phyloP scores from a whole-genome alignment of 1,140 invertebrate genomes.

The Gerris buenoi region DNA sequence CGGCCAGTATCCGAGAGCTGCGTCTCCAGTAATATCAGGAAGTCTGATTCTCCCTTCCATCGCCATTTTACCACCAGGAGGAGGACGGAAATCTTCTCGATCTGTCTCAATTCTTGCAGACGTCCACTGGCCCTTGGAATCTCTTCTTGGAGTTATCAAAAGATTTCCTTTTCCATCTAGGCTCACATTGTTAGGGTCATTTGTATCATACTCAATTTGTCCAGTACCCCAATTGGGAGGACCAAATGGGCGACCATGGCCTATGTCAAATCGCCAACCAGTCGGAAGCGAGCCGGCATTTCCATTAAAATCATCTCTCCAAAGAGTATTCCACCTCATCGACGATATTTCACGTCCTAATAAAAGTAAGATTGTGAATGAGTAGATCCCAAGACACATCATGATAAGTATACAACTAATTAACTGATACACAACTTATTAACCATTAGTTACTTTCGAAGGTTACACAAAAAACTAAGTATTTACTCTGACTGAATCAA shows the following conservation, averaged over 20 bases:
- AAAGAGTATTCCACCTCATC: not conserved
- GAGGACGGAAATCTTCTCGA: not conserved
- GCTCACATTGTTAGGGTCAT: not conserved
- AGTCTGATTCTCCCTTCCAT: not conserved
- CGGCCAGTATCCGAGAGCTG: not conserved
- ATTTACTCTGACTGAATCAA: too few species aligned
- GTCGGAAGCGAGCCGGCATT: not conserved
- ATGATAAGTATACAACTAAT: too few species aligned
- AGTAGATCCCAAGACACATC: too few species aligned
- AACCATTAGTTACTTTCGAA: too few species aligned
- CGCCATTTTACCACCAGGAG: not conserved
- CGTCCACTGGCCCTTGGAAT: not conserved
- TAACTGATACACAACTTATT: too few species aligned
- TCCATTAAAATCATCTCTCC: not conserved
- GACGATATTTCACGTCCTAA: too few species aligned
- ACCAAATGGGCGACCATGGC: too few species aligned
- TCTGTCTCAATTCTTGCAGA: not conserved
- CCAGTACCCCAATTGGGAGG: not conserved
- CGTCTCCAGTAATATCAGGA: not conserved
- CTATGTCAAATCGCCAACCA: not conserved
- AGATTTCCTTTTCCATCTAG: not conserved
- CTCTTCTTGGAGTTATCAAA: not conserved
- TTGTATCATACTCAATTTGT: not conserved
- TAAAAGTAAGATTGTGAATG: too few species aligned
- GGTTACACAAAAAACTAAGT: too few species aligned